Evolutionary conservation across 2,888 invertebrate species (phyloP).

Genomic region (Macropis europaea): DNA sequence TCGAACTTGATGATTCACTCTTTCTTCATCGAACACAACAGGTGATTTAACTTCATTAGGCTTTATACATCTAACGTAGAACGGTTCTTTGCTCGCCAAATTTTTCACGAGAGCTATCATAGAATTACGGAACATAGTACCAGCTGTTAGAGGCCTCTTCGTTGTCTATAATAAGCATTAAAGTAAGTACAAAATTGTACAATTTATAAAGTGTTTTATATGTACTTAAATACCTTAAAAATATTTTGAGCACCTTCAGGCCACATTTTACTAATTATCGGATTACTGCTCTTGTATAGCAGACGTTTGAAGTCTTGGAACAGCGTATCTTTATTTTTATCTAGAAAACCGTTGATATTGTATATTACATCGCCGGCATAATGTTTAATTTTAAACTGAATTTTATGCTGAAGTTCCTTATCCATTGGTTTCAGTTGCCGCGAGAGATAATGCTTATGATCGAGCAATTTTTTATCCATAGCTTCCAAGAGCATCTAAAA

Average conservation of each 20-base stretch:
- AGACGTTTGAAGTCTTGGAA: constrained; percentile 98
- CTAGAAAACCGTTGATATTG: constrained; percentile 93
- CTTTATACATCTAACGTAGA: constrained; percentile 98
- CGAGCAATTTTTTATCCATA: constrained; percentile 93
- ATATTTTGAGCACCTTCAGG: constrained; percentile 97
- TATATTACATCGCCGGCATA: constrained; percentile 99
- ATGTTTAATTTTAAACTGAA: constrained; percentile 92
- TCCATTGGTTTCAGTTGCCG: constrained; percentile 91
- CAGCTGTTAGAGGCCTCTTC: constrained; percentile 96
- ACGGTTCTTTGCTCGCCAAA: constrained; percentile 94
- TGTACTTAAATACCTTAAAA: constrained; percentile 83
- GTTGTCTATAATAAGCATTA: constrained; percentile 87
- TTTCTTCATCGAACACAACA: constrained; percentile 90
- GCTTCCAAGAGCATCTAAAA: constrained; percentile 89
- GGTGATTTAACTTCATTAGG: constrained; percentile 97
- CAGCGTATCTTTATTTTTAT: constrained; percentile 97
- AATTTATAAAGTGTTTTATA: not conserved
- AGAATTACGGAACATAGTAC: constrained; percentile 95
- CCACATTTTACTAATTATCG: constrained; percentile 93
- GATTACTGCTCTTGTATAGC: constrained; percentile 90
- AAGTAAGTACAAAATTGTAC: not conserved
- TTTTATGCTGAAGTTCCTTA: constrained; percentile 88
- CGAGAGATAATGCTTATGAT: constrained; percentile 95
- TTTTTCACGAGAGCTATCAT: constrained; percentile 95
- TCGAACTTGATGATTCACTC: constrained; percentile 87